Conservation (phyloP, 2,113 vertebrate species). For the Cavia aperea region DNA sequence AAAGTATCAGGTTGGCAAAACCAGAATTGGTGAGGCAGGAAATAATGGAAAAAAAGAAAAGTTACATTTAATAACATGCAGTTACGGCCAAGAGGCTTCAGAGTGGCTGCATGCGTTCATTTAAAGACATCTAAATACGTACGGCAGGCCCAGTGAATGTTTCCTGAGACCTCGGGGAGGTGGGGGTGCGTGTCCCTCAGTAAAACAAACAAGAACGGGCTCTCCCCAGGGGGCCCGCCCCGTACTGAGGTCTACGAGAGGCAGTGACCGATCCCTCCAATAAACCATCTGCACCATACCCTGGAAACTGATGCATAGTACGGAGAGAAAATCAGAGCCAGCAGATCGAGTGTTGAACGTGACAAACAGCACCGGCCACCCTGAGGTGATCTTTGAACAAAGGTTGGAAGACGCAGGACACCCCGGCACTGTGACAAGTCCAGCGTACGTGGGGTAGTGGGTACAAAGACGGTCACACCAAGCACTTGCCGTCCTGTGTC, state of each 20-base stretch:
- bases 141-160: not conserved
- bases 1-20: not conserved
- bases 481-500: not conserved
- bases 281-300: not conserved
- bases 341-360: not conserved
- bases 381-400: not conserved
- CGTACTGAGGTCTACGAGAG: not conserved
- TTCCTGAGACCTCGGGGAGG: not conserved
- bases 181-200: not conserved
- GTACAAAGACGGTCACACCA: not conserved
- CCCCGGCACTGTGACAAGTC: not conserved
- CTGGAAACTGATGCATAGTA: not conserved
- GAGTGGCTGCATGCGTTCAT: not conserved
- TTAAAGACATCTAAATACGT: not conserved
- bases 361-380: not conserved
- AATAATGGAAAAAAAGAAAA: not conserved
- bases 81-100: not conserved
- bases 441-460: not conserved
- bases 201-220: not conserved
- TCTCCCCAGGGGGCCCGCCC: not conserved
- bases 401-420: not conserved
- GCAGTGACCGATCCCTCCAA: not conserved
- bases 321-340: not conserved
- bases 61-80: not conserved
- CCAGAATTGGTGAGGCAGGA: not conserved